Base-by-base conservation (phyloP, 2,113 vertebrate species). In the Zosterops lateralis region DNA sequence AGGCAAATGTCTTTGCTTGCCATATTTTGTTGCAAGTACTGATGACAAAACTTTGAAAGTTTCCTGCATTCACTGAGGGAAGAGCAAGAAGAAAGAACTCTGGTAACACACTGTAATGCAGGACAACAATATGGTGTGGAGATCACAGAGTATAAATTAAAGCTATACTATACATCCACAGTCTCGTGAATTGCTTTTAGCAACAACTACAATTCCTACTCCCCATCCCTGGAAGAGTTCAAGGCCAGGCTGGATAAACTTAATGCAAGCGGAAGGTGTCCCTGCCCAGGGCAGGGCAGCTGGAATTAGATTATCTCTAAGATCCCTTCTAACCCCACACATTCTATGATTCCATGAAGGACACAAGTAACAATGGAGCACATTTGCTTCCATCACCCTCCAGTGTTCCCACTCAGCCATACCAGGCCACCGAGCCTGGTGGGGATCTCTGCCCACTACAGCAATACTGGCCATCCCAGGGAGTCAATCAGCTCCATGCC, bases 391-490 rank as follows among this genome's bases (percentile, higher is more conserved):
- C 74, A 36, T 38, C 57, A 18, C 9, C 12, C 29, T 40, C 19
- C 66, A 47, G 1, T 1, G 14, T 2, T 84, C 72, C 25, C 82
- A 80, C 29, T 53, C 36, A 31, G 36, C 18, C 64, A 42, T 0
- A 58, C 12, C 28, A 62, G n/a, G 44, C 34, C 8, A 4, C 1
- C 8, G 38, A 70, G 51, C 58, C 54, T 0, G 10, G 22, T 19
- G 19, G 29, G 6, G 44, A n/a, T 83, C 72, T 61, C 67, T 47
- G 51, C 16, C 48, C 61, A 29, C 58, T 40, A 25, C 65, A 53
- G 7, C 0, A 0, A 48, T 16, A 53, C 38, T 3, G 45, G 32
- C 7, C 1, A 1, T 2, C 12, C 24, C 64, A 64, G n/a, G 32
- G 48, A 80, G 34, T 51, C 38, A 36, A 14, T n/a, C 50, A 67